phyloP scores from a whole-genome alignment of 2,113 vertebrate species.

The Gadus chalcogrammus region DNA sequence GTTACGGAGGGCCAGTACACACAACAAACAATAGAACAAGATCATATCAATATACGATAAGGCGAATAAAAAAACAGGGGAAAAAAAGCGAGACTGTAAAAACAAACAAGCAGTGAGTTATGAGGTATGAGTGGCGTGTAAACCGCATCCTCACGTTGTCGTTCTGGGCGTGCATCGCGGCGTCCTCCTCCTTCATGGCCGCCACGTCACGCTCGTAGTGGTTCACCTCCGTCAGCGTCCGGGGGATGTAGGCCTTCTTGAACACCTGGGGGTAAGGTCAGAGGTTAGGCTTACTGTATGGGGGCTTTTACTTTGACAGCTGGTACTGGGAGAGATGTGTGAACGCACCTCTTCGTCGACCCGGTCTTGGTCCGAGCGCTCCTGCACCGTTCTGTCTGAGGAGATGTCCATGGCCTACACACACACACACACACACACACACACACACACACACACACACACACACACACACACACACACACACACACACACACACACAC shows the following conservation, averaged over 20 bases:
- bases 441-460: too few species aligned
- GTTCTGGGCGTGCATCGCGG: conserved; percentile 67
- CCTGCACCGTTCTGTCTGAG: conserved; percentile 80
- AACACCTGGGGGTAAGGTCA: conserved; percentile 79
- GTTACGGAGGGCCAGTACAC: too few species aligned
- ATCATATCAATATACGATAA: too few species aligned
- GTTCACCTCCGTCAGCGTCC: conserved; percentile 90
- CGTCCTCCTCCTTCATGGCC: conserved; percentile 71
- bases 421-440: neutral
- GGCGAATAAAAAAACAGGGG: neutral
- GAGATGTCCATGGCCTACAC: conserved; percentile 86
- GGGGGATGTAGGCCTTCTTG: conserved; percentile 91
- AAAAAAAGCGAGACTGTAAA: neutral
- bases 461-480: too few species aligned
- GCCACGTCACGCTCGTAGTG: conserved; percentile 92
- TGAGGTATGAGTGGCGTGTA: neutral
- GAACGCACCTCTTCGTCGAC: conserved; percentile 88
- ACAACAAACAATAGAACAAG: too few species aligned
- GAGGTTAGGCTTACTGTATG: conserved; percentile 3
- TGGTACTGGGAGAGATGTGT: conserved; percentile 9
- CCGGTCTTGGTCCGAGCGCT: conserved; percentile 86
- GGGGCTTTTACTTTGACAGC: neutral
- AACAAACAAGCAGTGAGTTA: too few species aligned
- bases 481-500: neutral
- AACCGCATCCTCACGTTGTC: conserved; percentile 79